Evolutionary conservation across 2,797 vertebrate species (phyloP).

Genomic region (Cichlasoma orientale): DNA sequence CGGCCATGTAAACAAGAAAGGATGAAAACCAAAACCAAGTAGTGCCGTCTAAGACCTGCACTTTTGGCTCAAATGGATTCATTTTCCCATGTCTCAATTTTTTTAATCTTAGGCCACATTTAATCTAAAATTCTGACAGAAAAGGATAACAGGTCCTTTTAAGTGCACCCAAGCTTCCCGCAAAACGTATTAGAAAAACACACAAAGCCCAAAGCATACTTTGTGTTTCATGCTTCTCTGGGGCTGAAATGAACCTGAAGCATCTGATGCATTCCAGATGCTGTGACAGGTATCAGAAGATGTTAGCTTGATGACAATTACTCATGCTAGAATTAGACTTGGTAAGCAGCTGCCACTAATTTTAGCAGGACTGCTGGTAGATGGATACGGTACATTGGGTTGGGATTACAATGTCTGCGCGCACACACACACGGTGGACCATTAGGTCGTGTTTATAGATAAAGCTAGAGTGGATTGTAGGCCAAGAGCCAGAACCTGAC

Average conservation of each 20-base stretch:
- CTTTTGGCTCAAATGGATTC: neutral
- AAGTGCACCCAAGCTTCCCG: neutral
- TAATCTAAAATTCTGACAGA: neutral
- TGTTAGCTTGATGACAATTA: slow-evolving; percentile 39
- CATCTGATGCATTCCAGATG: slow-evolving; percentile 31
- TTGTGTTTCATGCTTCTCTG: slow-evolving; percentile 23
- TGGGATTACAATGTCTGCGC: slow-evolving; percentile 1
- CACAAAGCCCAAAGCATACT: neutral
- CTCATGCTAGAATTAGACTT: slow-evolving; percentile 47
- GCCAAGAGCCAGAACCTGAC: slow-evolving; percentile 33
- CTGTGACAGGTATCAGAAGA: slow-evolving; percentile 48
- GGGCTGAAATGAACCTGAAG: slow-evolving; percentile 2
- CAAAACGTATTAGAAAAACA: neutral
- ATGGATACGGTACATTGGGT: neutral
- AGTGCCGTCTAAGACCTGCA: neutral
- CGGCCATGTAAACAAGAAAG: neutral
- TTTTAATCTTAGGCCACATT: no score
- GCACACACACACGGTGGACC: neutral
- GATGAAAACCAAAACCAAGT: neutral
- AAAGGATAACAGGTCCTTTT: neutral
- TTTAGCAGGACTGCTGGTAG: slow-evolving; percentile 21
- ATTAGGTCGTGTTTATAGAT: slow-evolving; percentile 46
- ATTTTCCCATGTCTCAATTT: neutral
- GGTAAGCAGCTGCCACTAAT: slow-evolving; percentile 36
- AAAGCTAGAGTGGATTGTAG: slow-evolving; percentile 40